A percentile compares a stretch with the other conserved stretches of the same genome.
phyloP scores from a whole-genome alignment of 35 echinoderm and acorn worm species.

The Chiridota heheva region DNA sequence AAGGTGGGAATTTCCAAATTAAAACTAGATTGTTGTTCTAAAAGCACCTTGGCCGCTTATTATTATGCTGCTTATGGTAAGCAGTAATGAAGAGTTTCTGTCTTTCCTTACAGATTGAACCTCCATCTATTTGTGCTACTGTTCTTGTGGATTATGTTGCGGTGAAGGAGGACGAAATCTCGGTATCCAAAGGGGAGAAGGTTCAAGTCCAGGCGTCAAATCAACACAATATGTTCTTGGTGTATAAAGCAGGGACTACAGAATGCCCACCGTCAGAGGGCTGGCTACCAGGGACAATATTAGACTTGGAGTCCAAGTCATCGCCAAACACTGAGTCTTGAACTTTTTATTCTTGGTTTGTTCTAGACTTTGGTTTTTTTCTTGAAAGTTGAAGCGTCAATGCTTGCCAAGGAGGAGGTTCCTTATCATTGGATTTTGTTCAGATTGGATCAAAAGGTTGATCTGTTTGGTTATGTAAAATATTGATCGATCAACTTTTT shows the following conservation, averaged over 20 bases:
- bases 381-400: no score
- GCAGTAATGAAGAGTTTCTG: background rate
- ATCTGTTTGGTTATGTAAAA: no score
- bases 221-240: slow-evolving; percentile 98
- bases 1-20: background rate
- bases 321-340: background rate
- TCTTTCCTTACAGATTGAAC: slow-evolving; percentile 19
- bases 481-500: no score
- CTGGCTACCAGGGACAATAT: slow-evolving; percentile 82
- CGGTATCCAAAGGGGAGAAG: slow-evolving; percentile 82
- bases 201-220: slow-evolving; percentile 97
- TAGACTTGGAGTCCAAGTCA: no score
- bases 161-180: slow-evolving; percentile 95
- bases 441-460: no score
- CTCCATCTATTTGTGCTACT: slow-evolving; percentile 59
- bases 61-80: no score
- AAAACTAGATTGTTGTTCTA: no score
- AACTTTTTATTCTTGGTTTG: no score
- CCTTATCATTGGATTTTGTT: no score
- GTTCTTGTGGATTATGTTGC: slow-evolving; percentile 72
- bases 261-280: slow-evolving; percentile 84
- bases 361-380: no score
- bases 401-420: no score
- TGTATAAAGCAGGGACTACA: slow-evolving; percentile 70
- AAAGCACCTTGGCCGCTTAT: no score